Evolutionary conservation across 2,113 vertebrate species (phyloP), one percentile per base, ranked within the genome.

Genomic region (Sporophila hypoxantha): DNA sequence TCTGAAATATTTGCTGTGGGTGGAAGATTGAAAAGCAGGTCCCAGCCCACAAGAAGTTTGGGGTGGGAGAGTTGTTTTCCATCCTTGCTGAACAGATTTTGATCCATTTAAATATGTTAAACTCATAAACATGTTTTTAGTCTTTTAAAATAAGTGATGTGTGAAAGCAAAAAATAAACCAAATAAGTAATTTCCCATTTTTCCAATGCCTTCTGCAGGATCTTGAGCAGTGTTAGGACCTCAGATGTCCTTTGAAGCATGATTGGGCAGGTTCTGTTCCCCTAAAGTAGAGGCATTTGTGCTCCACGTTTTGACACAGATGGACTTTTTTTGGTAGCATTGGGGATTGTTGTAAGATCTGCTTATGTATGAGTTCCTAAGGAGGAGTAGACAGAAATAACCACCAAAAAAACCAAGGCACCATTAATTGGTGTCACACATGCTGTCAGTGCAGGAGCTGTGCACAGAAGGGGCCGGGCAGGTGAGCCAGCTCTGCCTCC

Each of bases 61-160:
- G 46, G 83, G 70, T 84, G 83, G 92, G 86, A 91, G 92, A 88
- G 77, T 65, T 91, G 85, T 87, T 94, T 77, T 95, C 80, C 81
- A 88, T 92, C 74, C 70, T 68, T 46, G 62, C 62, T 81, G 87
- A 94, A 92, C 94, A 91, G 92, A 88, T 93, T 94, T 91, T 75
- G 70, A 86, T 53, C 86, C 77, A 65, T 86, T 91, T 94, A 89
- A 92, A 76, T 82, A 85, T 64, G 68, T 89, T 87, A 78, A 78
- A 81, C 67, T 81, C 73, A 83, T 62, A 87, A 92, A 85, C 73
- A 77, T 75, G 79, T 61, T 85, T 92, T 89, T 91, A 73, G 69
- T 66, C 60, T 82, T 90, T 88, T 70, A 74, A 94, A 91, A 34
- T 39, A 85, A 76, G 64, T 13, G 37, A 77, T 57, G 83, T 85